Base-by-base conservation (phyloP, 2,888 invertebrate species). In the Phyto melanocephala region DNA sequence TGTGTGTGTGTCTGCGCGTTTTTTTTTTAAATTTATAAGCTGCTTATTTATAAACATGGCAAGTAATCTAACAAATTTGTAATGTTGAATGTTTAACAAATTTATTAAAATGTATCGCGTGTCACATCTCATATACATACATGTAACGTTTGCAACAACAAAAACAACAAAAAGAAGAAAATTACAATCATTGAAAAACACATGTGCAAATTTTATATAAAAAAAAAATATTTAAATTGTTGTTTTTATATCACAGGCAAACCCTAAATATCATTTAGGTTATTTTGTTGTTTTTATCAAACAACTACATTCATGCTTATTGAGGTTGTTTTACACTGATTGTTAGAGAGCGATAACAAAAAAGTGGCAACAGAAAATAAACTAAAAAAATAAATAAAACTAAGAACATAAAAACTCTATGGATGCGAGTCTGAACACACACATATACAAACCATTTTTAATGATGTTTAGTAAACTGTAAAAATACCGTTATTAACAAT, bases 91-190 rank as follows among this genome's bases (percentile, higher is more conserved):
- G 70, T 76, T 79, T 72, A 67, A 81, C 77, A 79, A 81, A 56
- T 81, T 76, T 81, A 56, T 81, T 86, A 75, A 82, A 86, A 74
- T 85, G 72, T 62, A 76, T 84, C 84, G 70, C 80, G 84, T 84
- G 84, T 78, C 79, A 62, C 76, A 79, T 79, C 65, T 76, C 81
- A 77, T 71, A 68, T 68, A 72, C 5, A n/a, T 5, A 28, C 28
- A 5, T 28, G 28, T 5, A 37, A 68, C 2, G 42, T 58, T n/a
- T 33, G n/a, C n/a, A n/a, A n/a, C n/a, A 28, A 28, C n/a, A n/a
- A 20, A 17, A 2, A 11, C 11, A 47, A n/a, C n/a, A 15, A 72
- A 72, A 40, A 58, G 56, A 7, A 20, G 22, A 60, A 40, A 22
- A 15, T 22, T 15, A 52, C 52, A 77, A 47, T 35, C 15, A n/a